Conservation (phyloP, 2,888 invertebrate species). For the Nephrotoma flavescens region DNA sequence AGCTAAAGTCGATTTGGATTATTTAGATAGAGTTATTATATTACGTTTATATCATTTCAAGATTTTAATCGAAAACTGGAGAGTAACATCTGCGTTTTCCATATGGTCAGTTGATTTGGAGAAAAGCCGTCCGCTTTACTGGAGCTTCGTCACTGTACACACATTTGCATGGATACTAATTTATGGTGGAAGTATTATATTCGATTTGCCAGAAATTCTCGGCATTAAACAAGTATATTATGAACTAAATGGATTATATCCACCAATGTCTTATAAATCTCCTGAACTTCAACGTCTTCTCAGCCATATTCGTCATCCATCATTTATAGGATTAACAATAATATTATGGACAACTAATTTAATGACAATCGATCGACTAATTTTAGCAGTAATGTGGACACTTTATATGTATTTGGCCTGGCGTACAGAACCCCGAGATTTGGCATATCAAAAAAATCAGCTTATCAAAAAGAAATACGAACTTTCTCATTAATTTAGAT, state of each 20-base stretch:
- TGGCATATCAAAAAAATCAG: conserved; percentile 37
- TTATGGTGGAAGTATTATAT: conserved; percentile 43
- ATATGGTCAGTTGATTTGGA: conserved; percentile 40
- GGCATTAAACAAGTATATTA: conserved; percentile 49
- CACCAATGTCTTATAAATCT: conserved; percentile 39
- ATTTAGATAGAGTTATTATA: conserved; percentile 18
- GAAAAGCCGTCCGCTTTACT: conserved; percentile 32
- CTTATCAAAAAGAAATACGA: conserved; percentile 35
- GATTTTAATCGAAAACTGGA: conserved; percentile 32
- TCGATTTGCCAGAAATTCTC: conserved; percentile 43
- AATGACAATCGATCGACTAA: conserved; percentile 45
- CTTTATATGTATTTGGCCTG: conserved; percentile 44
- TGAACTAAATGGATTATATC: conserved; percentile 34
- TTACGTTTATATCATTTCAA: conserved; percentile 19
- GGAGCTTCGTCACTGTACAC: conserved; percentile 36
- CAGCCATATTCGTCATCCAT: conserved; percentile 45
- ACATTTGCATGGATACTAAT: conserved; percentile 39
- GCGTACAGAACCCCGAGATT: conserved; percentile 42
- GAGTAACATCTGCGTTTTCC: conserved; percentile 30
- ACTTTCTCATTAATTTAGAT: conserved; percentile 15
- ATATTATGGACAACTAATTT: conserved; percentile 43
- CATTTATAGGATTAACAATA: conserved; percentile 39
- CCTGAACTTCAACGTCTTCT: conserved; percentile 36
- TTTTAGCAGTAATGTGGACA: conserved; percentile 37
- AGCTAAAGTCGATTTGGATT: conserved; percentile 11